Evolutionary conservation across 2,797 vertebrate species (phyloP).

Genomic region (Rhincodon typus): DNA sequence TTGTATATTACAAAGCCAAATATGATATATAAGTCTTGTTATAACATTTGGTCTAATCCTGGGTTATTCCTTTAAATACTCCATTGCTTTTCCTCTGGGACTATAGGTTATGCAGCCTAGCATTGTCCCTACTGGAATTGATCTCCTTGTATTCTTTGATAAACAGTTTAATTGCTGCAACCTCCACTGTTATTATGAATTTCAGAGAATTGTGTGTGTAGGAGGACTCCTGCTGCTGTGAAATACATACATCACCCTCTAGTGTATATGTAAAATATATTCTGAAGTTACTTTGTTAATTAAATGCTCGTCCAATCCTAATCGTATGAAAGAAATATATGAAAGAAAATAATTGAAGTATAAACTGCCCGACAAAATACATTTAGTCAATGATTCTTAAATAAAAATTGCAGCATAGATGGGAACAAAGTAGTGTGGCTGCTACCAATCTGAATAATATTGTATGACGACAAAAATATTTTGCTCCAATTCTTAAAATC

Average conservation of each 20-base stretch:
- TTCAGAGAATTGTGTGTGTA: neutral
- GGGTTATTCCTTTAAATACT: neutral
- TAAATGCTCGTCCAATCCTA: neutral
- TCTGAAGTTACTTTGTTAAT: neutral
- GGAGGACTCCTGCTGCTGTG: neutral
- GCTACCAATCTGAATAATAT: neutral
- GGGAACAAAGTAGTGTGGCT: neutral
- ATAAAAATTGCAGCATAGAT: neutral
- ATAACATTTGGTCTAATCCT: neutral
- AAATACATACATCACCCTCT: slow-evolving; percentile 17
- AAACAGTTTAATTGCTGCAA: neutral
- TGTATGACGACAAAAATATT: neutral
- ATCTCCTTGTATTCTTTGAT: neutral
- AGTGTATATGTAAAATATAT: neutral
- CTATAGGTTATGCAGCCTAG: neutral
- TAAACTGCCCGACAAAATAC: neutral
- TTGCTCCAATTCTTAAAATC: neutral
- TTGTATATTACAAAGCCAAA: neutral
- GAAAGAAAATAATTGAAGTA: too few species aligned
- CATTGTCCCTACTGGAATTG: neutral
- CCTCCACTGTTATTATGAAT: neutral
- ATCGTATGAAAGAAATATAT: neutral
- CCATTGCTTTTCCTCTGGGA: neutral
- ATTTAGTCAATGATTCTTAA: neutral
- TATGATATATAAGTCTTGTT: neutral